Evolutionary conservation across 2,888 invertebrate genomes (phyloP).

Genomic region (Dichetophora obliterata): DNA sequence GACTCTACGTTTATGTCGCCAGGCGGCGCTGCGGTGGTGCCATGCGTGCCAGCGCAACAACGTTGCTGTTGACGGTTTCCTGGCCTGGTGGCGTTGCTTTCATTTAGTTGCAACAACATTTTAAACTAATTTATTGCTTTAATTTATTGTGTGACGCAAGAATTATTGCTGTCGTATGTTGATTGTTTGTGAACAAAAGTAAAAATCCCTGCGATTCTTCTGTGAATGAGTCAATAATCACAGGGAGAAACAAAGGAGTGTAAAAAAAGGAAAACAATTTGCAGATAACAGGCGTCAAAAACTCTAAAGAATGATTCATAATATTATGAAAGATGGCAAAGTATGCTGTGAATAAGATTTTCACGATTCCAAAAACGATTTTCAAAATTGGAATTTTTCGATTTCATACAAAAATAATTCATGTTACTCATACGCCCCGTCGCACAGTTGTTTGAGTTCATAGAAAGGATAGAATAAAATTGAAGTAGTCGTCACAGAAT

Average conservation of each 20-base stretch:
- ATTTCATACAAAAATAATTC: too few species aligned
- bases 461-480: too few species aligned
- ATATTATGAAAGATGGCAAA: too few species aligned
- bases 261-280: background rate
- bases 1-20: slow-evolving; percentile 58
- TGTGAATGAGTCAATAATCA: background rate
- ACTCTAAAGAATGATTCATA: too few species aligned
- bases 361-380: too few species aligned
- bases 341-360: too few species aligned
- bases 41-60: slow-evolving; percentile 3
- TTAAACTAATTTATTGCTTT: slow-evolving; percentile 61
- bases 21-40: slow-evolving; percentile 38
- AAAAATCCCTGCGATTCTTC: background rate
- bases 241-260: background rate
- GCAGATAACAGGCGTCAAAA: too few species aligned
- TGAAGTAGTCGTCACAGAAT: too few species aligned
- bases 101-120: slow-evolving; percentile 31
- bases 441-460: too few species aligned
- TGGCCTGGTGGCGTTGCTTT: background rate
- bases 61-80: background rate
- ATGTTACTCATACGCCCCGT: background rate
- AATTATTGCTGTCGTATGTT: slow-evolving; percentile 52
- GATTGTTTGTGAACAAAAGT: slow-evolving; percentile 12
- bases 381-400: too few species aligned
- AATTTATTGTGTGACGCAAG: slow-evolving; percentile 63